A percentile compares a stretch with the other conserved stretches of the same genome.
Evolutionary conservation across 2,888 invertebrate species (phyloP).

Genomic region (Carcina quercana): DNA sequence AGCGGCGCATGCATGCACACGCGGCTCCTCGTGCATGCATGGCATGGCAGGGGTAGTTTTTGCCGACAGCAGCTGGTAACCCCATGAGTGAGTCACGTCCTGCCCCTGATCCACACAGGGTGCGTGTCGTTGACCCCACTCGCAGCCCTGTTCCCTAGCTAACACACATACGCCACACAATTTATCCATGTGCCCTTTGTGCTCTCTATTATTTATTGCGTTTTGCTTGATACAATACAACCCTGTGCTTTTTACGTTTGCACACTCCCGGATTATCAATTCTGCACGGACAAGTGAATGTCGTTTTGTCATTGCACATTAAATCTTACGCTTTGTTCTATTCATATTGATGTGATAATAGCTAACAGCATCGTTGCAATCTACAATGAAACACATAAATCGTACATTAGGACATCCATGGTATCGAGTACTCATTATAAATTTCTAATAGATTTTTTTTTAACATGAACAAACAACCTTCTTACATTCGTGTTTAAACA

Average conservation of each 20-base stretch:
- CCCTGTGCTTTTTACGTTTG: constrained; percentile 39
- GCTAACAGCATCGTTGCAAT: too few species aligned
- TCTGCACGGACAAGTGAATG: constrained; percentile 40
- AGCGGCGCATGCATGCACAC: constrained; percentile 25
- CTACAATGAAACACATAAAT: too few species aligned
- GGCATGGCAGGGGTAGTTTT: constrained; percentile 62
- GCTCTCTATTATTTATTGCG: constrained; percentile 55
- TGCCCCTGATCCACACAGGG: constrained; percentile 64
- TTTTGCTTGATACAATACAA: constrained; percentile 44
- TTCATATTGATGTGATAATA: too few species aligned
- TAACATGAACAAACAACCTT: too few species aligned
- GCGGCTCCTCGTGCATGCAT: too few species aligned
- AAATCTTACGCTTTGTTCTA: too few species aligned
- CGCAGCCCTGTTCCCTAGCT: constrained; percentile 62
- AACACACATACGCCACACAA: constrained; percentile 53
- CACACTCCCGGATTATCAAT: constrained; percentile 40
- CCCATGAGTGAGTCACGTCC: constrained; percentile 70
- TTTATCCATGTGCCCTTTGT: constrained; percentile 64
- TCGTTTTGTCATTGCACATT: constrained; percentile 15
- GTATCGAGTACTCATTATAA: too few species aligned
- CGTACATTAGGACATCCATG: too few species aligned
- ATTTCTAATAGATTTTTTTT: too few species aligned
- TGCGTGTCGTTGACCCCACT: constrained; percentile 70
- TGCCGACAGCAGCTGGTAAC: constrained; percentile 68
- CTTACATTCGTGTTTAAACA: too few species aligned